These are phyloP conservation scores for Nemapogon koenigi DNA, from an alignment of 2,888 invertebrate species.

Conservation along the genomic window DNA sequence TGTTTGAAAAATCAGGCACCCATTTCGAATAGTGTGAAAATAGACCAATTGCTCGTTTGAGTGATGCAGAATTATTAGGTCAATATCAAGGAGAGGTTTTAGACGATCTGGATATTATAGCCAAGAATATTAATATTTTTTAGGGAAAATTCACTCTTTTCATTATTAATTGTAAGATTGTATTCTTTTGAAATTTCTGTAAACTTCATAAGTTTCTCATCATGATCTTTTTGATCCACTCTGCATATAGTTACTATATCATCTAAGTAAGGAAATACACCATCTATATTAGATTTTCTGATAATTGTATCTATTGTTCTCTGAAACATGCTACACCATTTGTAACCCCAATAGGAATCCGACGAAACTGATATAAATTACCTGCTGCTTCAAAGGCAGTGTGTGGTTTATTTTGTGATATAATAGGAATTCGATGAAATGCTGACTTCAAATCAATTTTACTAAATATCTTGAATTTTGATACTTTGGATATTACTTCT, in stretches of 20 bases:
- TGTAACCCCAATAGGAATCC: constrained; percentile 6
- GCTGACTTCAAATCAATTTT: too few relatives aligned
- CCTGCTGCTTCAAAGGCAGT: too few relatives aligned
- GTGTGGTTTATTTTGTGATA: too few relatives aligned
- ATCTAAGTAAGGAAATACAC: constrained; percentile 10
- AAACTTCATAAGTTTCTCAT: constrained; percentile 8
- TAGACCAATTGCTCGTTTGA: constrained; percentile 2
- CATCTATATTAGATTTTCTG: constrained; percentile 5
- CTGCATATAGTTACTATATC: constrained; percentile 11
- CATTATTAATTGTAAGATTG: background rate
- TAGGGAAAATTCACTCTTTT: constrained; percentile 3
- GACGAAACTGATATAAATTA: too few relatives aligned
- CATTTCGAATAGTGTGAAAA: constrained; percentile 5
- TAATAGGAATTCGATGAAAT: too few relatives aligned
- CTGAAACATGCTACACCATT: constrained; percentile 2
- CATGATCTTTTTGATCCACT: constrained; percentile 9
- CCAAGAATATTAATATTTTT: background rate
- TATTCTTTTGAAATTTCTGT: background rate
- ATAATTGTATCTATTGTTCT: constrained; percentile 9
- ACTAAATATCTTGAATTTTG: too few relatives aligned
- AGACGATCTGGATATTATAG: constrained; percentile 5
- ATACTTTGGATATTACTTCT: too few relatives aligned
- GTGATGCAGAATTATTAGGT: background rate
- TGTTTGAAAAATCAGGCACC: constrained; percentile 3
- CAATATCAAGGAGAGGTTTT: background rate